Base-by-base conservation (phyloP, 2,888 invertebrate species). In the Neria commutata region DNA sequence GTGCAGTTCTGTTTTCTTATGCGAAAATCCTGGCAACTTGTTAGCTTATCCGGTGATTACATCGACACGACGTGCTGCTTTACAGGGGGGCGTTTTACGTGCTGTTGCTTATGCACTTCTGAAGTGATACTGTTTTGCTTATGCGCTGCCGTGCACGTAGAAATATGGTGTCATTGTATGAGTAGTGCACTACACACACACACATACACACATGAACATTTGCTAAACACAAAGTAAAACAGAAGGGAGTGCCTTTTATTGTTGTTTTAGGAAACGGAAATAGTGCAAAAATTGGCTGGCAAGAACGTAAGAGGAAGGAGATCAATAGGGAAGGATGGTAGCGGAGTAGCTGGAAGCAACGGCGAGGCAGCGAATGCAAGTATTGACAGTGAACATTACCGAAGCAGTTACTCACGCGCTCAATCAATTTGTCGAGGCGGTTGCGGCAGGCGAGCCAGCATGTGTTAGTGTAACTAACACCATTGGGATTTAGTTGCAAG, bases 1-100 rank as follows among this genome's bases (percentile, higher is more conserved):
- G 19, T 6, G 21, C 14, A n/a, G 40, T 17, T 26, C 42, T 53
- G 45, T 53, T 60, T 49, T 49, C 45, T 53, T 65, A 64, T 73
- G 73, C 74, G 72, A 71, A 77, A 79, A 79, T 78, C 76, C 76
- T 75, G 74, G 74, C 77, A 79, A 79, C 79, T 79, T 78, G 79
- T 79, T 79, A 79, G 79, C 78, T 79, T 79, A 79, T 79, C 76
- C 77, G 78, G 78, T 77, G 79, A 79, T 79, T 79, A 79, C 79
- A 78, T 79, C 78, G 78, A 78, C 77, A 76, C 73, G 73, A 78
- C 77, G 77, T 77, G 78, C 74, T 74, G 76, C 70, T 71, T 74
- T 67, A 71, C 48, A 72, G 72, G 70, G 57, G 59, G 64, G 56
- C 54, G 63, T 67, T n/a, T n/a, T 74, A 74, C 72, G 73, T 74